Evolutionary conservation across 2,113 vertebrate species (phyloP).

Genomic region (Asarcornis scutulata): DNA sequence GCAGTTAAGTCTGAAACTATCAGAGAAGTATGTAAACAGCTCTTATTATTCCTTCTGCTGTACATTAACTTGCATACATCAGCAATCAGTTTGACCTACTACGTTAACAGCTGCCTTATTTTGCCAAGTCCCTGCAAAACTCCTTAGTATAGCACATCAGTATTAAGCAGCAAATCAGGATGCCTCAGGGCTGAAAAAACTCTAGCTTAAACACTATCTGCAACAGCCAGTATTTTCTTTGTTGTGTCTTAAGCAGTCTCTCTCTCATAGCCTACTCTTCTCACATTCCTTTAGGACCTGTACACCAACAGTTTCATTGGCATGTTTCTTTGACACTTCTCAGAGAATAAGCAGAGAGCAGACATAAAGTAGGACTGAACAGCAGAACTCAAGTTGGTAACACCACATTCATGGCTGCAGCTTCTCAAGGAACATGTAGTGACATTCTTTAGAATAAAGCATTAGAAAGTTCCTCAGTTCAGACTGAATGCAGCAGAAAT

Average conservation of each 20-base stretch:
- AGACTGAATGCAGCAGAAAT: background rate
- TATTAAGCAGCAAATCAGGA: background rate
- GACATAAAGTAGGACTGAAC: background rate
- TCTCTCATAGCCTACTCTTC: background rate
- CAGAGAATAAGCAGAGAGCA: background rate
- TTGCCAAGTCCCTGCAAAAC: background rate
- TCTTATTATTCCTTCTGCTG: background rate
- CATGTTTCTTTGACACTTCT: background rate
- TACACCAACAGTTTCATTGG: background rate
- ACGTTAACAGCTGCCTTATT: background rate
- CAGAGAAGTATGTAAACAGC: background rate
- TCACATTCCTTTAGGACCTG: background rate
- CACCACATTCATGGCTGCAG: rapidly evolving
- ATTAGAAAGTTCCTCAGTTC: background rate
- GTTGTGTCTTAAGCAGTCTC: background rate
- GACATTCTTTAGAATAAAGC: background rate
- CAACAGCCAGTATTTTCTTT: background rate
- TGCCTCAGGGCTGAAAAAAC: background rate
- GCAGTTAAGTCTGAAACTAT: background rate
- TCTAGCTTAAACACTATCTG: background rate
- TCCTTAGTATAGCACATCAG: background rate
- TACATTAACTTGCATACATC: background rate
- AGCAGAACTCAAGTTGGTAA: background rate
- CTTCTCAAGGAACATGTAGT: background rate
- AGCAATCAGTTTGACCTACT: background rate